phyloP scores from a whole-genome alignment of 2,113 vertebrate genomes.

The Todiramphus chloris region DNA sequence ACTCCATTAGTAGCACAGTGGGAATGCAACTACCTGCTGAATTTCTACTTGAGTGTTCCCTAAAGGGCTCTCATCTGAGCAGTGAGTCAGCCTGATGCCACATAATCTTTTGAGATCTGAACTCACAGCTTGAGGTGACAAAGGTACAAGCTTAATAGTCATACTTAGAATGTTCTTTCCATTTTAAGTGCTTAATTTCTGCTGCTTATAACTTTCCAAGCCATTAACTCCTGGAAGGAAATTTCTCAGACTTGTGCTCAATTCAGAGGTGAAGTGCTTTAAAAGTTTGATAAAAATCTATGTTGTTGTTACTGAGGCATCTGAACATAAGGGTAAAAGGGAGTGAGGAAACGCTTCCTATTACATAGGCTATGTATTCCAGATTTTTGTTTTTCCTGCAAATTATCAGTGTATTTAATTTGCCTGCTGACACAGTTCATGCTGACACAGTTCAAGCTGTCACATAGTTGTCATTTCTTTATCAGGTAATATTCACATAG shows the following conservation, averaged over 20 bases:
- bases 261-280: neutral
- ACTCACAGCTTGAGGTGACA: conserved; percentile 9
- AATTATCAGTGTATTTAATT: neutral
- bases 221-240: neutral
- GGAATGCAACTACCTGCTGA: neutral
- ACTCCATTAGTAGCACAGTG: neutral
- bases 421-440: neutral
- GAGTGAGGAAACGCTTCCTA: neutral
- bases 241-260: neutral
- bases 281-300: neutral
- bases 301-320: neutral
- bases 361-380: neutral
- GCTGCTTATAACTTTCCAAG: neutral
- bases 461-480: neutral
- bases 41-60: neutral
- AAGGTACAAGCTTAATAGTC: neutral
- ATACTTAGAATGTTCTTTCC: neutral
- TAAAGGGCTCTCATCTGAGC: neutral
- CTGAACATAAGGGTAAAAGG: neutral
- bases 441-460: neutral
- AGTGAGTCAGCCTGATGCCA: neutral
- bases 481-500: neutral
- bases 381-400: neutral
- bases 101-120: neutral
- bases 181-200: conserved; percentile 23